A percentile compares a stretch with the other conserved stretches of the same genome.
Conservation (phyloP, 37 sponge, comb jelly and placozoan species). For the Haliclona indistincta region DNA sequence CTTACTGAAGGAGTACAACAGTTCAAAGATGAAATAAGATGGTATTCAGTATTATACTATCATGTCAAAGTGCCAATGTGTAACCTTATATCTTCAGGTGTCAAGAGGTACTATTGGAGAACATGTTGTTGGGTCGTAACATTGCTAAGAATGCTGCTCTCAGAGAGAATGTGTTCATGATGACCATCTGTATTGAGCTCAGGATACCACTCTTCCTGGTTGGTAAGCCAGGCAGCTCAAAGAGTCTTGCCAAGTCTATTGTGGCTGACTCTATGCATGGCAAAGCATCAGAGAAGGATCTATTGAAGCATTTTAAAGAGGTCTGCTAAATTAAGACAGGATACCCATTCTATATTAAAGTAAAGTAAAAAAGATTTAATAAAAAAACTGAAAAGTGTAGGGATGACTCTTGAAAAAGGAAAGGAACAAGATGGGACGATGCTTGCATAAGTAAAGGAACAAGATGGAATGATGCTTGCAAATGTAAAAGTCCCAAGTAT, state of each 20-base stretch:
- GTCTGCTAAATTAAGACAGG: background rate
- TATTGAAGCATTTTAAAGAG: conserved; percentile 59
- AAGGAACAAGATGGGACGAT: no score
- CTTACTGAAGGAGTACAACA: conserved; percentile 42
- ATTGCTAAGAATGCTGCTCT: conserved; percentile 94
- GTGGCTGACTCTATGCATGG: conserved; percentile 87
- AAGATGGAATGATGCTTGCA: no score
- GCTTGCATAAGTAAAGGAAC: no score
- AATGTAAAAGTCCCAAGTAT: no score
- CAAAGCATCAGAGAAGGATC: conserved; percentile 12
- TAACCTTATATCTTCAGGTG: conserved; percentile 36
- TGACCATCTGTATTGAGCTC: conserved; percentile 94
- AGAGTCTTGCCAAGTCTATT: conserved; percentile 90
- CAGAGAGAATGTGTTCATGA: conserved; percentile 98
- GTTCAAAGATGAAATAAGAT: conserved; percentile 63
- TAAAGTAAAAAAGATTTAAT: background rate
- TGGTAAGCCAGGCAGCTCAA: conserved; percentile 98
- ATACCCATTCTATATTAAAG: background rate
- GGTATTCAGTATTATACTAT: conserved; percentile 16
- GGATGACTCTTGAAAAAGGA: no score
- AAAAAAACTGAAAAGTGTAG: background rate
- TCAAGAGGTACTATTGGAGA: conserved; percentile 58
- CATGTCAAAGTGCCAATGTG: background rate
- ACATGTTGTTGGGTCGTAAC: conserved; percentile 54
- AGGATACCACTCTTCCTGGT: conserved; percentile 97